phyloP scores from a whole-genome alignment of 2,113 vertebrate genomes.

The Rhinoptilus africanus region DNA sequence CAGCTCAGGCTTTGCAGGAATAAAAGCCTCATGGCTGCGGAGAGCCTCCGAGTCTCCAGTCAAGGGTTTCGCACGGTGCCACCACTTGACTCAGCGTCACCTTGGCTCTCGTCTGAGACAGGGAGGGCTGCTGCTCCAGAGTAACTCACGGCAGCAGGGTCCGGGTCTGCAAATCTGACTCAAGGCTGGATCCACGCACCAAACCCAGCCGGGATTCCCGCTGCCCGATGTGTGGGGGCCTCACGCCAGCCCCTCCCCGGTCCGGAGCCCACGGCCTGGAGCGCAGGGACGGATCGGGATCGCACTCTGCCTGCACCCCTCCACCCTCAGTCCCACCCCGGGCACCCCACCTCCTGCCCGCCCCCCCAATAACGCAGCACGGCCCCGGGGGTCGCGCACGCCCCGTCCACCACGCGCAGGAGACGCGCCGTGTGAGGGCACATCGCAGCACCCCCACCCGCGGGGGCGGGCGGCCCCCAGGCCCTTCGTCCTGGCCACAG shows the following conservation, averaged over 20 bases:
- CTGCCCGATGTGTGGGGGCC: accelerated
- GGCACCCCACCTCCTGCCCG: neutral
- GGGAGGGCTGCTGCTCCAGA: neutral
- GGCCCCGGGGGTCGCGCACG: accelerated
- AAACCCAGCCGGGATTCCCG: neutral
- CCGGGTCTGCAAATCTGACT: accelerated
- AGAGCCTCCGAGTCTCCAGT: neutral
- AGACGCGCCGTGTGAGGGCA: accelerated
- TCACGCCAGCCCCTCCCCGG: accelerated
- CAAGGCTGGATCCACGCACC: accelerated
- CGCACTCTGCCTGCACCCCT: accelerated
- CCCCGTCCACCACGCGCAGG: neutral
- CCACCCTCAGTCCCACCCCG: accelerated
- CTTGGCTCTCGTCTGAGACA: neutral
- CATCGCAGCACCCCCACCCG: neutral
- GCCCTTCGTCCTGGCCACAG: neutral
- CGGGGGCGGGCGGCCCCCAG: accelerated
- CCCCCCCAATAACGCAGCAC: accelerated
- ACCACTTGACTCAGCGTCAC: neutral
- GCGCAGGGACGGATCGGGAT: accelerated
- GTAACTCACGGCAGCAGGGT: accelerated
- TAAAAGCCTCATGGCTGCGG: neutral
- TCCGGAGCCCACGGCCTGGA: neutral
- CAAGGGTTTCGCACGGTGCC: neutral
- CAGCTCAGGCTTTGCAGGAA: neutral